Conservation (phyloP, 92 coral and sea anemone species). For the Galaxea fascicularis region DNA sequence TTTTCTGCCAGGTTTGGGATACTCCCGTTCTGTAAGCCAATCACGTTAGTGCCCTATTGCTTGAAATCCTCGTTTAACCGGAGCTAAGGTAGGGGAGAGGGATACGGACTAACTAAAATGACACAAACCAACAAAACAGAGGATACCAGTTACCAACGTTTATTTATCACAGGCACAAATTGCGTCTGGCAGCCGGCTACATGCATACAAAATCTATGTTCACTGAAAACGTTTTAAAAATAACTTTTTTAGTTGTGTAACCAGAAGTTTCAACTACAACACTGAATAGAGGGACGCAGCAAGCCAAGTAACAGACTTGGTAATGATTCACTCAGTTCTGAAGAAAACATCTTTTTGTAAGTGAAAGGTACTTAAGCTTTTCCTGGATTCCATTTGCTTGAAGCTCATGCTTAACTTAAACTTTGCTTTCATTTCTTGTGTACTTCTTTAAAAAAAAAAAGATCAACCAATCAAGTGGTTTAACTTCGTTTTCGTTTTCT, state of each 20-base stretch:
- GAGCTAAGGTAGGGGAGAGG: not conserved
- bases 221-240: conserved; percentile 2
- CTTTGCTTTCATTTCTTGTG: too few relatives aligned
- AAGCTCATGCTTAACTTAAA: not conserved
- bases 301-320: too few relatives aligned
- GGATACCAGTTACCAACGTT: conserved; percentile 7
- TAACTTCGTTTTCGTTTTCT: not conserved
- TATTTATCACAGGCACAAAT: conserved; percentile 16
- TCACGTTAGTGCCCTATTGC: not conserved
- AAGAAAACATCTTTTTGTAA: too few relatives aligned
- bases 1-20: too few relatives aligned
- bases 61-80: not conserved
- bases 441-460: not conserved
- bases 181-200: not conserved
- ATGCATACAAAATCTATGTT: conserved; percentile 28
- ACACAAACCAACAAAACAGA: too few relatives aligned
- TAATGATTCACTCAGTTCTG: too few relatives aligned
- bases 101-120: not conserved
- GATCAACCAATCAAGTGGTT: too few relatives aligned
- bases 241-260: not conserved
- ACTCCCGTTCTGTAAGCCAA: too few relatives aligned
- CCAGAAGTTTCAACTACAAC: not conserved
- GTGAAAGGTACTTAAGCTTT: too few relatives aligned
- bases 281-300: too few relatives aligned
- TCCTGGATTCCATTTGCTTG: too few relatives aligned